A percentile compares a stretch with the other conserved stretches of the same genome.
Evolutionary conservation across 2,888 invertebrate species (phyloP).

Genomic region (Catocala fraxini): DNA sequence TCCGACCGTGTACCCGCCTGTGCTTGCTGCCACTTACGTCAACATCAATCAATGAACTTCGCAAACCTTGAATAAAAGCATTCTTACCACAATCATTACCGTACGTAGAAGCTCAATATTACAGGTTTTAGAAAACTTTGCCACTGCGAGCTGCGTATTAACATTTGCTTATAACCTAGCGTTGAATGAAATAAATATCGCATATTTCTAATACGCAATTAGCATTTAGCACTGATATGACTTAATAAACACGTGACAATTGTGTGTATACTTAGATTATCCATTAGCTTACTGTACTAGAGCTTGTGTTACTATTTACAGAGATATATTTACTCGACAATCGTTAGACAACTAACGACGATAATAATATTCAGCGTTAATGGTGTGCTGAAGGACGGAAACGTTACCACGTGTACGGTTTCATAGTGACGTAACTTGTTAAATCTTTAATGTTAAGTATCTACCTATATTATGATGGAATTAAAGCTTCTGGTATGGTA

Average conservation of each 20-base stretch:
- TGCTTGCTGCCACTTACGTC: slow-evolving; percentile 37
- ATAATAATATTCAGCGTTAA: neutral
- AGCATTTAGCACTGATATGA: no score
- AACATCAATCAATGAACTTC: slow-evolving; percentile 63
- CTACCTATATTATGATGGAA: no score
- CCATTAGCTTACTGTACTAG: no score
- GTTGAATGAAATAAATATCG: slow-evolving; percentile 1
- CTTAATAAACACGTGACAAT: no score
- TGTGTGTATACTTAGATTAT: no score
- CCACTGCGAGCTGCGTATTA: neutral
- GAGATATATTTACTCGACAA: neutral
- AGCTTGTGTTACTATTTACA: neutral
- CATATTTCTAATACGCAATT: no score
- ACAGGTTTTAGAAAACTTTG: slow-evolving; percentile 4
- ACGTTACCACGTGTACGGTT: no score
- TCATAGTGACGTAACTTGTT: no score
- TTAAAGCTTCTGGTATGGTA: no score
- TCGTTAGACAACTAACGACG: neutral
- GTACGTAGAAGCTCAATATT: neutral
- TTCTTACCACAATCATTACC: neutral
- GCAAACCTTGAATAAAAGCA: slow-evolving; percentile 53
- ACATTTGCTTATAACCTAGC: no score
- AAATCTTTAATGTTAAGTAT: no score
- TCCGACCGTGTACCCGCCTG: slow-evolving; percentile 18
- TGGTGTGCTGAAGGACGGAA: neutral